A percentile compares a stretch with the other conserved stretches of the same genome.
Conservation (phyloP, 2,888 invertebrate genomes). For the Cataglyphis rosenhaueri region DNA sequence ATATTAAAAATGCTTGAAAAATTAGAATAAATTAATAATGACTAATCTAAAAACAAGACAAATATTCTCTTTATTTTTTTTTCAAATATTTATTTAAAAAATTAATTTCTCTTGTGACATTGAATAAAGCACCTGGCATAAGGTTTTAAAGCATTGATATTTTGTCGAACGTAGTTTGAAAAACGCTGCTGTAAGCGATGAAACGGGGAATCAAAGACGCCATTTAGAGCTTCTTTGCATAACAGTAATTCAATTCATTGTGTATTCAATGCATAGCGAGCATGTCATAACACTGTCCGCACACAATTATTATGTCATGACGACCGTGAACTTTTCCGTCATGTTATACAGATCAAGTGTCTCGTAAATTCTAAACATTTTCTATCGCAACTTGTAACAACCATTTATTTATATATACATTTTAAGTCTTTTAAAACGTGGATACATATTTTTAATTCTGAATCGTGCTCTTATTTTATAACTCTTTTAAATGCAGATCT, state of each 20-base stretch:
- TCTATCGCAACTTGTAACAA: background rate
- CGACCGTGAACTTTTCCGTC: background rate
- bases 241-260: constrained; percentile 12
- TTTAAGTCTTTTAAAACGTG: background rate
- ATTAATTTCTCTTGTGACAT: background rate
- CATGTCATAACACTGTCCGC: background rate
- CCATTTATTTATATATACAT: background rate
- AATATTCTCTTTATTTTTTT: background rate
- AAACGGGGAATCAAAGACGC: background rate
- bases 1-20: background rate
- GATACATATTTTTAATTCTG: background rate
- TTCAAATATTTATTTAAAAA: background rate
- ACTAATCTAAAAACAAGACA: background rate
- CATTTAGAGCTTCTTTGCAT: background rate
- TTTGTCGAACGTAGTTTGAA: constrained; percentile 4
- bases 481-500: background rate
- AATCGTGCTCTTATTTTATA: background rate
- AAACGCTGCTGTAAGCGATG: background rate
- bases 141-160: background rate
- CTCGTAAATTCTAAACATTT: background rate
- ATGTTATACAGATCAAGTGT: background rate
- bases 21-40: background rate
- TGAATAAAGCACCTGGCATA: background rate
- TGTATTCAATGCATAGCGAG: background rate
- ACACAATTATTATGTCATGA: constrained; percentile 15